Percentiles rank a stretch among this genome's conserved stretches.
These are phyloP conservation scores for Eumacrocentrus americanus DNA, from an alignment of 2,888 invertebrate genomes.

Conservation along the genomic window DNA sequence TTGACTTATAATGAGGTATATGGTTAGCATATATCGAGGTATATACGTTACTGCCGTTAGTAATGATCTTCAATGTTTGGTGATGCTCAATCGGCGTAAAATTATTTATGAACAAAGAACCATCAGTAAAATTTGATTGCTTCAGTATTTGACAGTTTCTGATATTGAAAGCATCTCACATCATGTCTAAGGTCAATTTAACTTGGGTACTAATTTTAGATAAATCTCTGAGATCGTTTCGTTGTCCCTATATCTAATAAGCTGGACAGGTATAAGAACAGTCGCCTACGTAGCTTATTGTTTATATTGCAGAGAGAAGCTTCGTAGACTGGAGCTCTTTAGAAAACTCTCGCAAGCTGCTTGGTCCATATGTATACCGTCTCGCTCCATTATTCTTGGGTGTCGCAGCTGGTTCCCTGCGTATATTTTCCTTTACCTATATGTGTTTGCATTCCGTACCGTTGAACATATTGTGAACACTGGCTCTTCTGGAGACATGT, in stretches of 20 bases:
- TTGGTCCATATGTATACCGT: conserved; percentile 35
- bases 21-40: not conserved
- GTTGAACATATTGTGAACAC: conserved; percentile 28
- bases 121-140: no score
- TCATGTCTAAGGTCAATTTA: no score
- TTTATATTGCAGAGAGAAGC: conserved; percentile 10
- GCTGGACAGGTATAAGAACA: conserved; percentile 25
- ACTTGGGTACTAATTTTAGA: no score
- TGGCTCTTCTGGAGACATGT: not conserved
- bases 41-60: not conserved
- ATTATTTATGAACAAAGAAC: no score
- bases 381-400: conserved; percentile 46
- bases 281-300: conserved; percentile 31
- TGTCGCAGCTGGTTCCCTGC: conserved; percentile 45
- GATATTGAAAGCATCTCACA: no score
- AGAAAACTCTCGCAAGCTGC: conserved; percentile 40
- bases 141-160: no score
- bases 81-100: no score
- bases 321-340: conserved; percentile 16
- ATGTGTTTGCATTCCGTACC: conserved; percentile 19
- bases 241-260: no score
- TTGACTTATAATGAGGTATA: no score
- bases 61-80: no score
- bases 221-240: no score
- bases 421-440: conserved; percentile 26